Percentiles rank a stretch among this genome's conserved stretches.
phyloP scores from a whole-genome alignment of 2,797 vertebrate genomes.

The Chaetophractus vellerosus region DNA sequence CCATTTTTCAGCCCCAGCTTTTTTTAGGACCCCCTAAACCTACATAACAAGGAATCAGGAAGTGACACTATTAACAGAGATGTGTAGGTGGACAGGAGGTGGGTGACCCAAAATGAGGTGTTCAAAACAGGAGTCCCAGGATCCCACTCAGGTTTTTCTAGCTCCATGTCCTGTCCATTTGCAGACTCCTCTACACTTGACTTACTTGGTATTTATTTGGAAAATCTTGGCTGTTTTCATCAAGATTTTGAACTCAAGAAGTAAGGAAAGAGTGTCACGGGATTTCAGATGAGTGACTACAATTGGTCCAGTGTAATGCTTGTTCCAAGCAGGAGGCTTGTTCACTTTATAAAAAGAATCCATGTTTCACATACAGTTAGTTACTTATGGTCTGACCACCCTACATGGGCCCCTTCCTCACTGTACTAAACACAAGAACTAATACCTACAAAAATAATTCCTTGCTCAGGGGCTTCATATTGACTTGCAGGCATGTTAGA shows the following conservation, averaged over 20 bases:
- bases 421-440: not conserved
- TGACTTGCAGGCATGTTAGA: not conserved
- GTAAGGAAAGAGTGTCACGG: not conserved
- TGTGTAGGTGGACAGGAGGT: not conserved
- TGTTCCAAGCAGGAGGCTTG: not conserved
- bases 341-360: too few relatives aligned
- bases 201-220: not conserved
- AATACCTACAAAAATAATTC: not conserved
- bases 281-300: not conserved
- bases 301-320: not conserved
- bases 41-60: not conserved
- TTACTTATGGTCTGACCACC: not conserved
- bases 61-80: not conserved
- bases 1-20: not conserved
- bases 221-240: not conserved
- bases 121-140: not conserved
- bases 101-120: too few relatives aligned
- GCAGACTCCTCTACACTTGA: not conserved
- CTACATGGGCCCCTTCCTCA: not conserved
- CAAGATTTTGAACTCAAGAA: slow-evolving; percentile 32
- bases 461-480: not conserved
- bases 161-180: not conserved
- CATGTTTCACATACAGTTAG: not conserved
- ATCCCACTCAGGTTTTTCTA: not conserved
- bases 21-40: not conserved